Evolutionary conservation across 1,140 invertebrate species (phyloP).

Genomic region (Dryas iulia): DNA sequence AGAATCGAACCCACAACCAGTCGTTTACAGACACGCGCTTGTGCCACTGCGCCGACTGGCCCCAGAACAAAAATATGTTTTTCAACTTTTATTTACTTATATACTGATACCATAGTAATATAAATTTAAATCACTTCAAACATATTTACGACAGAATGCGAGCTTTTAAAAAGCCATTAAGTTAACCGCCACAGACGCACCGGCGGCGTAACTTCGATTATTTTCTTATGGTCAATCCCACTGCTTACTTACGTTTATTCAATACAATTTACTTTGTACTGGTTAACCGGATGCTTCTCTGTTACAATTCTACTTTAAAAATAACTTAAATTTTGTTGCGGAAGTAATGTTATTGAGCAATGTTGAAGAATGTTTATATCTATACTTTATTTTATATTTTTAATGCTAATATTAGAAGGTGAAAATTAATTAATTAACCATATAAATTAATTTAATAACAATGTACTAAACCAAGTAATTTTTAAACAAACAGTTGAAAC

Average conservation of each 20-base stretch:
- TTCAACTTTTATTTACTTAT: neutral
- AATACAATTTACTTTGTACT: slow-evolving; percentile 12
- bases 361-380: too few species aligned
- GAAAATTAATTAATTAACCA: too few species aligned
- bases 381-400: too few species aligned
- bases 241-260: slow-evolving; percentile 10
- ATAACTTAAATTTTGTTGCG: neutral
- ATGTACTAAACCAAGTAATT: too few species aligned
- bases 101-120: neutral
- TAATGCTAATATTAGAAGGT: too few species aligned
- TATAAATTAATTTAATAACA: too few species aligned
- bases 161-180: slow-evolving; percentile 42
- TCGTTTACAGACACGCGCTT: too few species aligned
- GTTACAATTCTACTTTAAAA: neutral
- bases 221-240: slow-evolving; percentile 33
- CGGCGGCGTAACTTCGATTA: slow-evolving; percentile 20
- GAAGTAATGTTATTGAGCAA: too few species aligned
- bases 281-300: slow-evolving; percentile 14
- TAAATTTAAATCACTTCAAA: slow-evolving; percentile 37
- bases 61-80: neutral
- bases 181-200: slow-evolving; percentile 22
- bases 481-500: too few species aligned
- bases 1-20: too few species aligned
- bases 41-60: too few species aligned
- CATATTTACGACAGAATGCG: slow-evolving; percentile 37